A percentile compares a stretch with the other conserved stretches of the same genome.
phyloP scores from a whole-genome alignment of 2,888 invertebrate genomes.

The Malthinus seriepunctatus region DNA sequence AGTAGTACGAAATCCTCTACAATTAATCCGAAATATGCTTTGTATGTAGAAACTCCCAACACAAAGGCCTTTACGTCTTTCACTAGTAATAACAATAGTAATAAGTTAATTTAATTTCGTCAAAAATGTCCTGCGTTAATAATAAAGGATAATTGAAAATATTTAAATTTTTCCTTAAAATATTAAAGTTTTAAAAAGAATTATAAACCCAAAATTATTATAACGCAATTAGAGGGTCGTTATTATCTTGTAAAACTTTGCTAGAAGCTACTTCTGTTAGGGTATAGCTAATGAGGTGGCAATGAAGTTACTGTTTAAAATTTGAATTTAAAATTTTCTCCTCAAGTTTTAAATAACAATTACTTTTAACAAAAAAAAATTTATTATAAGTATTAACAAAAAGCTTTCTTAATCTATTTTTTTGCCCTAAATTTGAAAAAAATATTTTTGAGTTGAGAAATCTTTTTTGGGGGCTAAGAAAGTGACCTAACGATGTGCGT shows the following conservation, averaged over 20 bases:
- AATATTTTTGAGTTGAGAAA: no score
- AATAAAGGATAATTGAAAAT: not conserved
- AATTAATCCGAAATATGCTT: no score
- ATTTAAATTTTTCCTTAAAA: not conserved
- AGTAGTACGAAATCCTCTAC: no score
- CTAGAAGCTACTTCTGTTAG: conserved; percentile 19
- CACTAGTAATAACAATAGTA: no score
- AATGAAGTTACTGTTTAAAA: conserved; percentile 26
- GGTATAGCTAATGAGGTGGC: conserved; percentile 26
- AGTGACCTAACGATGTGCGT: conserved; percentile 1
- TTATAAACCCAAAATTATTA: conserved; percentile 21
- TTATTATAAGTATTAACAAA: no score
- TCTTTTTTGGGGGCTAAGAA: not conserved
- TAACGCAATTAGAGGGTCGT: conserved; percentile 27
- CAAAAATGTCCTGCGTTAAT: no score
- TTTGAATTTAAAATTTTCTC: conserved; percentile 18
- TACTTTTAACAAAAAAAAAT: not conserved
- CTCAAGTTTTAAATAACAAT: conserved; percentile 15
- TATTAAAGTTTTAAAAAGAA: conserved; percentile 15
- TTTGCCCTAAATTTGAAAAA: not conserved
- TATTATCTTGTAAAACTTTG: conserved; percentile 26
- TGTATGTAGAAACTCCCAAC: no score
- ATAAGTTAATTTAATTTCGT: no score
- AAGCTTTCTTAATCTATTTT: conserved; percentile 5
- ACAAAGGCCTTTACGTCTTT: no score